phyloP scores from a whole-genome alignment of 92 coral and sea anemone genomes.

The Phenganax stokvisi region DNA sequence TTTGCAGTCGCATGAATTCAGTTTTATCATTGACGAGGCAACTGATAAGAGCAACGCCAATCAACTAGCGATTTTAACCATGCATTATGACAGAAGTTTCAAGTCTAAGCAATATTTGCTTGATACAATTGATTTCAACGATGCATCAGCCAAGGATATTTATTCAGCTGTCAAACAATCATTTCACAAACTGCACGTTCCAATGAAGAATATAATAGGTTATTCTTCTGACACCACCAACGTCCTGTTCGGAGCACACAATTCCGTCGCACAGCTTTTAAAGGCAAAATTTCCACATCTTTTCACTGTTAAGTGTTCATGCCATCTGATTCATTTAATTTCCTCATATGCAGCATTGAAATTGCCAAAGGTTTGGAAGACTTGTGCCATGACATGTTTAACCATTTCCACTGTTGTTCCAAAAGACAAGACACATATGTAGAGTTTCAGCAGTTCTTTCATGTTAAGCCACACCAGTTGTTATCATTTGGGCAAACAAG shows the following conservation, averaged over 20 bases:
- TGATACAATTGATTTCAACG: background rate
- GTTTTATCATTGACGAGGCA: conserved; percentile 14
- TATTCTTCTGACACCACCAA: conserved; percentile 16
- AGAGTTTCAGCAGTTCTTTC: conserved; percentile 42
- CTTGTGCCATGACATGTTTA: conserved; percentile 46
- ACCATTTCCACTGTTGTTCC: conserved; percentile 49
- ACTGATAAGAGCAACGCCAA: conserved; percentile 1
- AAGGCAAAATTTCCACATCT: conserved; percentile 4
- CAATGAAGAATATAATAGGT: conserved; percentile 16
- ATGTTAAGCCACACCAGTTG: conserved; percentile 44
- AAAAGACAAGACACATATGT: conserved; percentile 48
- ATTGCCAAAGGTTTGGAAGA: conserved; percentile 46
- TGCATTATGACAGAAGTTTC: background rate
- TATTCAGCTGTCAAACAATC: background rate
- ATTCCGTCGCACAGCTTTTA: conserved; percentile 12
- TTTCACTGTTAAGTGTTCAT: conserved; percentile 41
- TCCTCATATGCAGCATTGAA: conserved; percentile 53
- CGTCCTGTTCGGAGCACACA: conserved; percentile 8
- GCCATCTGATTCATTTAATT: conserved; percentile 49
- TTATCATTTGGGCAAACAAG: conserved; percentile 49
- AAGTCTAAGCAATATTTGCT: conserved; percentile 2
- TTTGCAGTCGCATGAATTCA: background rate
- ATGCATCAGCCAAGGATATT: background rate
- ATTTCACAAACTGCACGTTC: conserved; percentile 3
- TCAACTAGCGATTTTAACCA: conserved; percentile 19